Evolutionary conservation across 2,888 invertebrate species (phyloP), one percentile per base, ranked within the genome.

Genomic region (Drosophila testacea): DNA sequence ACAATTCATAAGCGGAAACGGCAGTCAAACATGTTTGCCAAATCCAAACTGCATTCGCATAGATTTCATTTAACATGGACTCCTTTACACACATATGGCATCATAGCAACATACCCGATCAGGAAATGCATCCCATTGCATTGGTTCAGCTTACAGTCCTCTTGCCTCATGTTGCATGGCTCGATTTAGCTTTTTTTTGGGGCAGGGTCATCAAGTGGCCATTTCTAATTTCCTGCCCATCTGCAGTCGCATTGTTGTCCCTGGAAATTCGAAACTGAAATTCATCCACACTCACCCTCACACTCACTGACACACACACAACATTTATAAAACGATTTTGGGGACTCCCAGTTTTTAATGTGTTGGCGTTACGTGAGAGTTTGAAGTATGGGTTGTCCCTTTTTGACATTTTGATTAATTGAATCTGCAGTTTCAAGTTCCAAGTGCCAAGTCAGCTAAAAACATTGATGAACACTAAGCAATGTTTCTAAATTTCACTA

Each of bases 171-270:
- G 41, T n/a, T 32, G 22, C 54, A 65, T 61, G 22, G 22, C 22
- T 22, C 22, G 22, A 22, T 22, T 22, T 22, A 3, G 22, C 22
- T 67, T 44, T 73, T 52, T n/a, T 46, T n/a, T 42, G 38, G 27
- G 13, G 30, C 47, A 50, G 48, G 60, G 47, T 46, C 84, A 70
- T 81, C 88, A 69, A 77, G 73, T 83, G 81, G 75, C 75, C 73
- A 81, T 87, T 89, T 83, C 83, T 89, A 83, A 83, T 83, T 83
- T 83, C 83, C 83, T 83, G 82, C 50, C 72, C 69, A 63, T 62
- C 36, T 65, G 79, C 59, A 38, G 47, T 39, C n/a, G 51, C 39
- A 54, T 66, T 65, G 79, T 77, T 79, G 57, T 52, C 36, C 46
- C 54, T 69, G 66, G 57, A 59, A 70, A 80, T 72, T 51, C 57